Evolutionary conservation across 2,797 vertebrate species (phyloP).

Genomic region (Neosilurus hyrtlii): DNA sequence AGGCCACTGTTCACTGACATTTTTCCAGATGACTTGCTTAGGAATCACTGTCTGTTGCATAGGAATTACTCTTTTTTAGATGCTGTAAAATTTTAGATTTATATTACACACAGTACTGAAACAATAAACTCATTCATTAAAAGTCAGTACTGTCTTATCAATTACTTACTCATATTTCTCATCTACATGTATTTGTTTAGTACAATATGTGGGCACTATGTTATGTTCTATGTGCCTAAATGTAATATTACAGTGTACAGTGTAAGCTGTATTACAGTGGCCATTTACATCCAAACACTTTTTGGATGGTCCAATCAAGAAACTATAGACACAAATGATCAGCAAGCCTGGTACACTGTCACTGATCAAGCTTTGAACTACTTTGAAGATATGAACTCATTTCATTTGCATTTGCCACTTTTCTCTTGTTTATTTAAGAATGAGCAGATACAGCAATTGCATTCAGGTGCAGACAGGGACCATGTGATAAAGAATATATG

Average conservation of each 20-base stretch:
- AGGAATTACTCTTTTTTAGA: conserved; percentile 26
- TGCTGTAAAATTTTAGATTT: conserved; percentile 6
- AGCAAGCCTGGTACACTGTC: neutral
- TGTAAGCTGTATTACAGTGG: neutral
- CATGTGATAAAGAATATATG: neutral
- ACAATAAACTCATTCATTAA: neutral
- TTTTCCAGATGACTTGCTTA: conserved; percentile 36
- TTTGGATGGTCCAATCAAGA: neutral
- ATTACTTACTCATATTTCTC: neutral
- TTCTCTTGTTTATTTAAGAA: neutral
- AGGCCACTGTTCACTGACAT: conserved; percentile 36
- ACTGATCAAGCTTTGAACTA: neutral
- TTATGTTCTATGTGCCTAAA: neutral
- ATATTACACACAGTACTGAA: conserved; percentile 4
- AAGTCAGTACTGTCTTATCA: neutral
- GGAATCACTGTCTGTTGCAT: conserved; percentile 24
- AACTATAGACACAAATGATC: neutral
- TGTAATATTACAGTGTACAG: no score
- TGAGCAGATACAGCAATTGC: neutral
- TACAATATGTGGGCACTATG: neutral
- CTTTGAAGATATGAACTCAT: neutral
- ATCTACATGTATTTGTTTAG: neutral
- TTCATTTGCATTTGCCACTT: neutral
- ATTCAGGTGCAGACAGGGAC: neutral
- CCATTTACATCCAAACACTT: neutral